Conservation (phyloP, 2,888 invertebrate genomes). For the Ctena decussata region DNA sequence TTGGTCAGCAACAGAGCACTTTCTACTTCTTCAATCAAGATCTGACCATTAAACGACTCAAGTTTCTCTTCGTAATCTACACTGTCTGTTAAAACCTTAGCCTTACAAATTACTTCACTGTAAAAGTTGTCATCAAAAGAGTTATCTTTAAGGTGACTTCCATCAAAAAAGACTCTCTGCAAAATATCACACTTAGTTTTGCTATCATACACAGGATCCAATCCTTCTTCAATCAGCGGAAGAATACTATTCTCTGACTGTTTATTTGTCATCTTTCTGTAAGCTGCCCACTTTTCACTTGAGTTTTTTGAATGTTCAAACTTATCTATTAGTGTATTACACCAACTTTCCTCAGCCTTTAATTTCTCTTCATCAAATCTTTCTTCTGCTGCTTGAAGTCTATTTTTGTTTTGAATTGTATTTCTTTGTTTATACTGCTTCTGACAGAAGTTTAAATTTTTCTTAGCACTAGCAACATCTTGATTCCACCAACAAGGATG, state of each 20-base stretch:
- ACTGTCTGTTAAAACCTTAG: not conserved
- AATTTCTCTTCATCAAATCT: not conserved
- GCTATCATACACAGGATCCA: not conserved
- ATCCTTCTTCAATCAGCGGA: not conserved
- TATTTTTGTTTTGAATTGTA: not conserved
- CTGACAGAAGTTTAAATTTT: not conserved
- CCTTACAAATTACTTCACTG: not conserved
- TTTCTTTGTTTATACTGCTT: not conserved
- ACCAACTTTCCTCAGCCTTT: not conserved
- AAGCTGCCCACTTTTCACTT: not conserved
- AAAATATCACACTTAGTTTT: not conserved
- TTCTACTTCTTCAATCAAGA: not conserved
- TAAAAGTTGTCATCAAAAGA: not conserved
- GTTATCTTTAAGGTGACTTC: not conserved
- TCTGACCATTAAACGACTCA: not conserved
- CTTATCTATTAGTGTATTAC: not conserved
- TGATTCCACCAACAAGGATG: constrained; percentile 2
- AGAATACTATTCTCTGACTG: not conserved
- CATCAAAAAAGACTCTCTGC: not conserved
- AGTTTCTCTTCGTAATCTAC: not conserved
- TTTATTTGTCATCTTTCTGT: not conserved
- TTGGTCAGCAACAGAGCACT: not conserved
- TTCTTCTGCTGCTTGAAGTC: not conserved
- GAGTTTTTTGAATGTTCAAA: not conserved
- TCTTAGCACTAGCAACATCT: not conserved